Base-by-base conservation (phyloP, 2,113 vertebrate species). In the Corythornis vintsioides region DNA sequence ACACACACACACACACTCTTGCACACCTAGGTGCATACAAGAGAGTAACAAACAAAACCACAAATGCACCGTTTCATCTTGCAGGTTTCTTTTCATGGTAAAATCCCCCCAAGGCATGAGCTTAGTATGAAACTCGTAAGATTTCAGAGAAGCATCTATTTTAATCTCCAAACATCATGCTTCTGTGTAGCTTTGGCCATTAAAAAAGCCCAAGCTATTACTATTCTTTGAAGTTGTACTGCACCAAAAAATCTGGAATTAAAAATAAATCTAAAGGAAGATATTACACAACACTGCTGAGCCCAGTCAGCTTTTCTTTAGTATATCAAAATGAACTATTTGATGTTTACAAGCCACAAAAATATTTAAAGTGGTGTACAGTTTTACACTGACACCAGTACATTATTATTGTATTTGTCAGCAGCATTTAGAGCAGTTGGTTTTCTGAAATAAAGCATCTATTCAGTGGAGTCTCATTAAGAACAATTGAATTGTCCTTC, bases 401-500 rank as follows among this genome's bases (percentile, higher is more conserved):
- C 42, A 22, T 76, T 77, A 63, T 48, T 55, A 81, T 29, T 67
- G 53, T 43, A 31, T 67, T 88, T 90, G 80, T 89, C 81, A 75
- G 24, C 31, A 43, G 57, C 77, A 89, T 84, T 92, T 75, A 52
- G 42, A 94, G 74, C 57, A 86, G 77, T 13, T 84, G 48, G 33
- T 70, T 81, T 90, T 84, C 82, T 78, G 70, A 93, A 93, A 92
- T 81, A 93, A 86, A 89, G 18, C 81, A 69, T 48, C 16, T 74
- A 67, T 89, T 92, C 73, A 75, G 77, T 40, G 20, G 61, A 90
- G 56, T 72, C 86, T n/a, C 81, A 89, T 94, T 84, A 92, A 81
- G 66, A 94, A 78, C 77, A 94, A 94, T 15, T 93, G 53, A 90
- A 93, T 75, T 93, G 77, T 66, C 91, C 93, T 94, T 93, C 76